A percentile compares a stretch with the other conserved stretches of the same genome.
Evolutionary conservation across 2,888 invertebrate genomes (phyloP).

Genomic region (Melinopterus prodromus): DNA sequence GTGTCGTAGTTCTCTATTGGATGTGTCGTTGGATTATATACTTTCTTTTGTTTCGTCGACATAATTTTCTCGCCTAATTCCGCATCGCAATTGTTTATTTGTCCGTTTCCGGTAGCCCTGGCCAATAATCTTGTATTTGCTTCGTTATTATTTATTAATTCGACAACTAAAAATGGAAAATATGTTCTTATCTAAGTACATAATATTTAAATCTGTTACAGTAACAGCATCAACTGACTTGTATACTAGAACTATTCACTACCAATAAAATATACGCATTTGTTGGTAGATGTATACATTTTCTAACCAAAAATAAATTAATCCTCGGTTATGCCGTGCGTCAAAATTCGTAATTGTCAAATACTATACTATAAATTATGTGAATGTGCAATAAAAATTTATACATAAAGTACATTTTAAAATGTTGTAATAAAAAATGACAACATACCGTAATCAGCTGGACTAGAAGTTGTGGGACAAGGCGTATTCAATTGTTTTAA

Average conservation of each 20-base stretch:
- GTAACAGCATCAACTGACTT: too few species aligned
- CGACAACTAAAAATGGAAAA: conserved; percentile 11
- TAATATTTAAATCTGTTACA: not conserved
- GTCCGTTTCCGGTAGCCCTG: conserved; percentile 10
- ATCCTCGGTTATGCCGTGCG: too few species aligned
- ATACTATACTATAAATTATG: too few species aligned
- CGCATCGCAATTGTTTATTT: conserved; percentile 17
- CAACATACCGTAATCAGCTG: conserved; percentile 70
- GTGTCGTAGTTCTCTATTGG: conserved; percentile 10
- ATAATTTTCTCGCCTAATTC: conserved; percentile 6
- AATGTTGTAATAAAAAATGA: not conserved
- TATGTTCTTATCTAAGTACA: not conserved
- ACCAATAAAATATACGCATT: too few species aligned
- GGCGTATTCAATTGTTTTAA: conserved; percentile 67
- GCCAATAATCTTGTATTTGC: not conserved
- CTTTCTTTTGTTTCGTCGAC: not conserved
- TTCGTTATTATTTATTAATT: conserved; percentile 10
- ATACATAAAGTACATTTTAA: too few species aligned
- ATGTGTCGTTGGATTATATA: conserved; percentile 15
- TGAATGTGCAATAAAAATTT: too few species aligned
- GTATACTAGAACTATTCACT: too few species aligned
- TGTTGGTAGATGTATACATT: too few species aligned
- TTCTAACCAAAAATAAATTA: too few species aligned
- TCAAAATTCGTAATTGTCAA: too few species aligned
- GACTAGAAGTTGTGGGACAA: conserved; percentile 79